A percentile compares a stretch with the other conserved stretches of the same genome.
Evolutionary conservation across 2,797 vertebrate species (phyloP).

Genomic region (Enteromius unitaeniatus): DNA sequence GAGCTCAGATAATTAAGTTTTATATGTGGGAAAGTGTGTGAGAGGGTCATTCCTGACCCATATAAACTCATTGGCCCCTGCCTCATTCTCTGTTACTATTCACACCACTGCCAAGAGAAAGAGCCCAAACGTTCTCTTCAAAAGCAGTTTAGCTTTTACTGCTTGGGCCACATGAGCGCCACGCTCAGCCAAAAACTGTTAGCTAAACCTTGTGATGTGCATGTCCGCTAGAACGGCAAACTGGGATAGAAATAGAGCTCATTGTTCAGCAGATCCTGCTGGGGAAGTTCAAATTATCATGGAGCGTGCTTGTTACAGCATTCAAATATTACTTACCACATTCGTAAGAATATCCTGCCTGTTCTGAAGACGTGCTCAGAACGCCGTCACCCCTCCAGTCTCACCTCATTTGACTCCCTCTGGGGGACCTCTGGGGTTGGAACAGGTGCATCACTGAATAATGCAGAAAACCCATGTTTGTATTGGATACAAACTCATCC

Average conservation of each 20-base stretch:
- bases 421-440: background rate
- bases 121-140: slow-evolving; percentile 32
- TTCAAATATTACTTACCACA: slow-evolving; percentile 48
- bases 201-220: slow-evolving; percentile 47
- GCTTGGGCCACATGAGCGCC: background rate
- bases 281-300: slow-evolving; percentile 49
- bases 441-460: slow-evolving; percentile 50
- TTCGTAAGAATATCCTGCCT: slow-evolving; percentile 30
- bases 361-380: slow-evolving; percentile 31
- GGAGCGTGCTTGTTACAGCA: slow-evolving; percentile 27
- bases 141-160: slow-evolving; percentile 5
- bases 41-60: background rate
- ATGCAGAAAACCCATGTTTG: slow-evolving; percentile 19
- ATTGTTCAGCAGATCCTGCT: slow-evolving; percentile 56
- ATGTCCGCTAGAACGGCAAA: slow-evolving; percentile 30
- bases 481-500: background rate
- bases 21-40: slow-evolving; percentile 6
- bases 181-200: slow-evolving; percentile 27
- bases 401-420: slow-evolving; percentile 27
- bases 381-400: background rate
- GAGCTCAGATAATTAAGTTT: background rate
- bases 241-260: slow-evolving; percentile 55
- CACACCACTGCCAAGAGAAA: slow-evolving; percentile 46
- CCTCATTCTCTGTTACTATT: background rate
- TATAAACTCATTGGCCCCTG: background rate